phyloP scores from a whole-genome alignment of 2,888 invertebrate species.

The Watsonalla cultraria region DNA sequence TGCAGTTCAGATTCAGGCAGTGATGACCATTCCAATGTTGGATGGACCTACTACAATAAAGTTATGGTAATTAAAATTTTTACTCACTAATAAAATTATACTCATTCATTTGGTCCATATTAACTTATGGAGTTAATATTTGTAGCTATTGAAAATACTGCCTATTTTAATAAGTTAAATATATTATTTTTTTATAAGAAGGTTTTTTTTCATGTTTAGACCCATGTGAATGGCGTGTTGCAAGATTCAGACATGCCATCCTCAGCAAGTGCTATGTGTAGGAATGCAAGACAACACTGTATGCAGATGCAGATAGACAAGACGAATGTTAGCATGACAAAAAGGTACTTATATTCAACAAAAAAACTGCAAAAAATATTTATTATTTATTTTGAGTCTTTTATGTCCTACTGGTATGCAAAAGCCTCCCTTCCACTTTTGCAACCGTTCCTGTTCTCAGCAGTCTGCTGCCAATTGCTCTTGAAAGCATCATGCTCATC shows the following conservation, averaged over 20 bases:
- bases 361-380: too few relatives aligned
- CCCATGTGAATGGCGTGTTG: constrained; percentile 70
- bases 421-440: too few relatives aligned
- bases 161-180: background rate
- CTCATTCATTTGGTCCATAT: too few relatives aligned
- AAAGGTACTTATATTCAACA: constrained; percentile 45
- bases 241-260: constrained; percentile 74
- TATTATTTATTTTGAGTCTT: too few relatives aligned
- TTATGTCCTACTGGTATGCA: too few relatives aligned
- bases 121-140: too few relatives aligned
- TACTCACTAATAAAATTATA: background rate
- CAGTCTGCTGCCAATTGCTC: too few relatives aligned
- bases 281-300: constrained; percentile 59
- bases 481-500: too few relatives aligned
- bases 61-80: constrained; percentile 75
- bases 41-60: constrained; percentile 86
- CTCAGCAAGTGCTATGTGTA: constrained; percentile 62
- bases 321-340: constrained; percentile 67
- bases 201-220: constrained; percentile 40
- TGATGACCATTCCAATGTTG: constrained; percentile 78
- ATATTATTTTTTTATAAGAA: too few relatives aligned
- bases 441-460: too few relatives aligned
- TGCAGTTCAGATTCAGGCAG: constrained; percentile 74
- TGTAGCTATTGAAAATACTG: constrained; percentile 1
- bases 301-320: constrained; percentile 71